Evolutionary conservation across 2,797 vertebrate genomes (phyloP).

Genomic region (Hippocampus kuda): DNA sequence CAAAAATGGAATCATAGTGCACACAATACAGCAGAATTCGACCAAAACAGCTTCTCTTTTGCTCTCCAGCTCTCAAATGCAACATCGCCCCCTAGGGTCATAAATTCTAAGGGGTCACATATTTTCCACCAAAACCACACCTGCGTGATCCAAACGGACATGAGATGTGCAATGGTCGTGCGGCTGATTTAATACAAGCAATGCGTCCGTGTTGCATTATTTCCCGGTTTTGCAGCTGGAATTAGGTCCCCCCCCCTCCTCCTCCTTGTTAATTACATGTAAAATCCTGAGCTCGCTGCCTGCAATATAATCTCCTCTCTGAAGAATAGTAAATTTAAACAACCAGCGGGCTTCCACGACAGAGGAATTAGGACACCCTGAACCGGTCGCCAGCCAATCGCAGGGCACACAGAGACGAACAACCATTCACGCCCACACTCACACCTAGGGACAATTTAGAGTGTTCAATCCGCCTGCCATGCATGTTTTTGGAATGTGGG

Average conservation of each 20-base stretch:
- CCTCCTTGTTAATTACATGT: conserved; percentile 60
- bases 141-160: conserved; percentile 43
- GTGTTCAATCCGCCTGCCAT: too few relatives aligned
- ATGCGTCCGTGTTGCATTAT: conserved; percentile 43
- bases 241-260: conserved; percentile 24
- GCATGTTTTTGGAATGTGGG: too few relatives aligned
- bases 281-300: conserved; percentile 61
- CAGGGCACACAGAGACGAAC: too few relatives aligned
- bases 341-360: conserved; percentile 67
- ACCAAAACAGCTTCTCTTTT: conserved; percentile 12
- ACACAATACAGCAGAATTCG: too few relatives aligned
- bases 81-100: not conserved
- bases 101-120: not conserved
- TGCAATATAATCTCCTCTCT: conserved; percentile 54
- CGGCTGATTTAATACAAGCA: conserved; percentile 51
- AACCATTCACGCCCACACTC: too few relatives aligned
- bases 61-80: not conserved
- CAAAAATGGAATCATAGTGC: too few relatives aligned
- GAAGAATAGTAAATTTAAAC: conserved; percentile 73
- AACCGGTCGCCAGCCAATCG: too few relatives aligned
- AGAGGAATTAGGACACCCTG: conserved; percentile 72
- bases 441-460: too few relatives aligned
- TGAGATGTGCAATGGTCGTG: conserved; percentile 43
- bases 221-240: conserved; percentile 36
- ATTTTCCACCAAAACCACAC: conserved; percentile 32